These are phyloP conservation scores for Sebastes wilsoni DNA, from an alignment of 2,797 vertebrate species.

Conservation along the genomic window DNA sequence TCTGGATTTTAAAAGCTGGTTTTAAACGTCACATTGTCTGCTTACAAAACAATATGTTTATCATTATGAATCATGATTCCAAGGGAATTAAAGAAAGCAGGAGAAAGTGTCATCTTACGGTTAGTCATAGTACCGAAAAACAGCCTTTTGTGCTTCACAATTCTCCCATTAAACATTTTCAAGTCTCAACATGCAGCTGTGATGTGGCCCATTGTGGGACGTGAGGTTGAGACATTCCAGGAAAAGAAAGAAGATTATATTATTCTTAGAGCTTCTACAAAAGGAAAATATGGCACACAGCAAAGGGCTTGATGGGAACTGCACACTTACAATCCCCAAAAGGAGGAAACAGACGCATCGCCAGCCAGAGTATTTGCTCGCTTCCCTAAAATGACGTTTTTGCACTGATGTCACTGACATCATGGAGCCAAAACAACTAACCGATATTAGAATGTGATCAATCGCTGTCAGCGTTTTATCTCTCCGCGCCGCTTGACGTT, in stretches of 20 bases:
- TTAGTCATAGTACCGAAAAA: not conserved
- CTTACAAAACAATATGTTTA: not conserved
- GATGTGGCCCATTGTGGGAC: not conserved
- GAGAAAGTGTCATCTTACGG: not conserved
- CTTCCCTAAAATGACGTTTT: constrained; percentile 44
- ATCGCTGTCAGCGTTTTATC: not conserved
- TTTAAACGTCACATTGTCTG: not conserved
- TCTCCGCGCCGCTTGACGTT: not conserved
- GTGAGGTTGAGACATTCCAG: not conserved
- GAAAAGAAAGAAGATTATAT: not conserved
- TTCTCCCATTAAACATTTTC: not conserved
- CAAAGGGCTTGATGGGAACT: constrained; percentile 41
- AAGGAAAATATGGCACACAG: not conserved
- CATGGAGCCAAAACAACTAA: not conserved
- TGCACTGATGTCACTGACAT: not conserved
- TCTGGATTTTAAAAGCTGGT: not conserved
- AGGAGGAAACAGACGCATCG: constrained; percentile 31
- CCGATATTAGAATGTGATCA: not conserved
- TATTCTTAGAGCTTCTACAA: not conserved
- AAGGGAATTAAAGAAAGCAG: not conserved
- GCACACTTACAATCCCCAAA: not conserved
- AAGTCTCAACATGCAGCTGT: not conserved
- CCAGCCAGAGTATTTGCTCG: not conserved
- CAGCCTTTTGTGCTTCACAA: not conserved
- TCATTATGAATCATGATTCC: not conserved